These are phyloP conservation scores for Chaitophorus viminalis DNA, from an alignment of 2,888 invertebrate genomes.

Conservation along the genomic window DNA sequence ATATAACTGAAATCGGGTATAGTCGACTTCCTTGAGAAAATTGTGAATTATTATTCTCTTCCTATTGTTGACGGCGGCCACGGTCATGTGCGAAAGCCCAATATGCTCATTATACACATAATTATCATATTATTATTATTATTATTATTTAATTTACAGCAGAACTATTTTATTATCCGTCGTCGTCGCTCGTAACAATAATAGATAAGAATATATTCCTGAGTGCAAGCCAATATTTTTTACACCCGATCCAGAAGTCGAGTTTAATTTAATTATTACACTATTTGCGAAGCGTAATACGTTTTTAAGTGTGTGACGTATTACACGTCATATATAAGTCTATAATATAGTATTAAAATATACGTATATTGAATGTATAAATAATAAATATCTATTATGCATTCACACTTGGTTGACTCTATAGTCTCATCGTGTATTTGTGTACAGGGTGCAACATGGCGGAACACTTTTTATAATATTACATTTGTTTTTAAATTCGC, in stretches of 20 bases:
- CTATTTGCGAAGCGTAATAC: not conserved
- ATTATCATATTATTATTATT: conserved; percentile 41
- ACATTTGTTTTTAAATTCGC: too few relatives aligned
- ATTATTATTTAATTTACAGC: conserved; percentile 16
- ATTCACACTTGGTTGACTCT: too few relatives aligned
- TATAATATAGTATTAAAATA: not conserved
- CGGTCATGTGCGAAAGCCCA: not conserved
- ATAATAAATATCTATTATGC: not conserved
- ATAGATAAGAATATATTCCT: conserved; percentile 18
- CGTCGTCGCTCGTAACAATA: too few relatives aligned
- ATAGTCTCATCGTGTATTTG: too few relatives aligned
- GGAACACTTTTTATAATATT: too few relatives aligned
- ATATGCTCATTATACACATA: not conserved
- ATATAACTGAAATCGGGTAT: not conserved
- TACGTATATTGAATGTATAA: not conserved
- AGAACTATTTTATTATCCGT: conserved; percentile 16
- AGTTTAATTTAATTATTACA: conserved; percentile 18
- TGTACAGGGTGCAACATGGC: too few relatives aligned
- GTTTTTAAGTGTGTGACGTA: not conserved
- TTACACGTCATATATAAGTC: not conserved
- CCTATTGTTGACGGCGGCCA: not conserved
- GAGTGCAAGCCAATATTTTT: conserved; percentile 1
- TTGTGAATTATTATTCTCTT: too few relatives aligned
- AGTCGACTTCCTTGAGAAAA: too few relatives aligned
- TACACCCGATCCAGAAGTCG: not conserved